Conservation (phyloP, 2,797 vertebrate species). For the Stomatorhinus walkeri region DNA sequence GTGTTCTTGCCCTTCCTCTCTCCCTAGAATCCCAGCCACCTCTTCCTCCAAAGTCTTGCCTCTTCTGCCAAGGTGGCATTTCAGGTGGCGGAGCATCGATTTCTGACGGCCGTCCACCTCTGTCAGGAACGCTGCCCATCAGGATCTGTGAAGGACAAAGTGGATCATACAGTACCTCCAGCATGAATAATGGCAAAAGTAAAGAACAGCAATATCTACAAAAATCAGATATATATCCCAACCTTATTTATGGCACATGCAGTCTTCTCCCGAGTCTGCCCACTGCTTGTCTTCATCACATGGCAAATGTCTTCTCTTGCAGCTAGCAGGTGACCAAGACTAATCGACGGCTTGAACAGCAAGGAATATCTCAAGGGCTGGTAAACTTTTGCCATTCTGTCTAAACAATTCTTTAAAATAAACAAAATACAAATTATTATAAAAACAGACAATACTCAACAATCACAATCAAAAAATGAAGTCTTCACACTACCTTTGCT, state of each 20-base stretch:
- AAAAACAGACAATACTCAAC: not conserved
- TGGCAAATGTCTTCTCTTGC: slow-evolving; percentile 88
- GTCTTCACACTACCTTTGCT: slow-evolving; percentile 68
- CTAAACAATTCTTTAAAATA: slow-evolving; percentile 70
- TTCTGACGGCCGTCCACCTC: slow-evolving; percentile 87
- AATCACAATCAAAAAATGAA: not conserved
- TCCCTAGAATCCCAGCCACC: slow-evolving; percentile 60
- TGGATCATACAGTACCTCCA: not conserved
- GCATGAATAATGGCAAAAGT: not conserved
- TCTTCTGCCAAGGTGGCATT: slow-evolving; percentile 91
- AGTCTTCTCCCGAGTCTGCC: slow-evolving; percentile 73
- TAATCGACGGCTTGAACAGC: slow-evolving; percentile 63
- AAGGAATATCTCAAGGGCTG: slow-evolving; percentile 81
- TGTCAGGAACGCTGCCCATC: slow-evolving; percentile 91
- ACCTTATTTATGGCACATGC: slow-evolving; percentile 89
- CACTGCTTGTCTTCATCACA: slow-evolving; percentile 86
- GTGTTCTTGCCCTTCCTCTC: slow-evolving; percentile 40
- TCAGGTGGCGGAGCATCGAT: slow-evolving; percentile 82
- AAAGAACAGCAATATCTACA: not conserved
- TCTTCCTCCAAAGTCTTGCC: slow-evolving; percentile 78
- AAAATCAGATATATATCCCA: slow-evolving; percentile 10
- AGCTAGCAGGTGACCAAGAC: slow-evolving; percentile 76
- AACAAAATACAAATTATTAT: not conserved
- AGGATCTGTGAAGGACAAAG: slow-evolving; percentile 64
- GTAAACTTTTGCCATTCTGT: slow-evolving; percentile 85